These are phyloP conservation scores for Cliona cf. orientalis DNA, from an alignment of 37 sponge, comb jelly and placozoan species.

Conservation along the genomic window DNA sequence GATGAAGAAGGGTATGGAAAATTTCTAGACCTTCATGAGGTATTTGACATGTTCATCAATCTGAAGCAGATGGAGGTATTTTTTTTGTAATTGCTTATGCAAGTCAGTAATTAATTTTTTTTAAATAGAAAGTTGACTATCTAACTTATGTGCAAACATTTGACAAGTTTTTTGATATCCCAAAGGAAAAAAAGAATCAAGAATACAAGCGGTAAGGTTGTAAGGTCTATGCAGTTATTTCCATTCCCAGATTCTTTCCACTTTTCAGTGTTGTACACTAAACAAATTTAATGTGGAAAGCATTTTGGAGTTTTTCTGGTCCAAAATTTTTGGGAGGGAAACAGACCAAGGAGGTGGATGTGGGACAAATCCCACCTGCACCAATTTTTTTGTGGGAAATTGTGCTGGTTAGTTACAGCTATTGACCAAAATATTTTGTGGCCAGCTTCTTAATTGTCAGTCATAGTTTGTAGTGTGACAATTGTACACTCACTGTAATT, in stretches of 20 bases:
- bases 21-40: constrained; percentile 89
- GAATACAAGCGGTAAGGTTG: constrained; percentile 78
- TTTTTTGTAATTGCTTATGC: not conserved
- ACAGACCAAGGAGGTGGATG: too few relatives aligned
- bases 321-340: too few relatives aligned
- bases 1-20: constrained; percentile 99
- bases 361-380: too few relatives aligned
- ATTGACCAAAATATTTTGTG: too few relatives aligned
- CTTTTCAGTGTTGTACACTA: not conserved
- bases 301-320: too few relatives aligned
- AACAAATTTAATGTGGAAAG: not conserved
- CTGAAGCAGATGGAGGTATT: constrained; percentile 82
- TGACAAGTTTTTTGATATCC: constrained; percentile 92
- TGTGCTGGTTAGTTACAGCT: too few relatives aligned
- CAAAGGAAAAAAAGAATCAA: constrained; percentile 84
- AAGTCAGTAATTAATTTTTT: not conserved
- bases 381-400: too few relatives aligned
- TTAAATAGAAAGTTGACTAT: constrained; percentile 79
- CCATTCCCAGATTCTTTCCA: not conserved
- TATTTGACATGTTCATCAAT: constrained; percentile 78
- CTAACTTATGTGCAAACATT: constrained; percentile 85
- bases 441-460: too few relatives aligned
- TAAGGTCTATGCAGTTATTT: too few relatives aligned
- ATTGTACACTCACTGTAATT: too few relatives aligned
- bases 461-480: too few relatives aligned